A percentile compares a stretch with the other conserved stretches of the same genome.
Evolutionary conservation across 2,888 invertebrate species (phyloP).

Genomic region (Dolichomitus sp.): DNA sequence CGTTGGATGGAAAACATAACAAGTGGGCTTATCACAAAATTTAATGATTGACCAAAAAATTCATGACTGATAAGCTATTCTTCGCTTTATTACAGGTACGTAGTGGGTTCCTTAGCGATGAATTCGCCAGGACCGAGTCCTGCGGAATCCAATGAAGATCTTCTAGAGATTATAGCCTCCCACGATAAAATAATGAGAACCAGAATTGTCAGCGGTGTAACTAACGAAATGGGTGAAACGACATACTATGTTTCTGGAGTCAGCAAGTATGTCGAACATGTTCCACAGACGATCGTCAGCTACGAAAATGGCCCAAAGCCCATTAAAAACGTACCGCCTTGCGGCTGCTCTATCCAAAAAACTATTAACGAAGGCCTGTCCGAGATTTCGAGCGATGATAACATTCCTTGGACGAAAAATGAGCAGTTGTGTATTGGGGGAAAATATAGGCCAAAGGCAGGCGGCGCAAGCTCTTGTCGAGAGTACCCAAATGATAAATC

Average conservation of each 20-base stretch:
- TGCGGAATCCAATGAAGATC: slow-evolving; percentile 70
- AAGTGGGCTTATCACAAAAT: slow-evolving; percentile 62
- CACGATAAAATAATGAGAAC: slow-evolving; percentile 71
- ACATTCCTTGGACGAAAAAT: slow-evolving; percentile 73
- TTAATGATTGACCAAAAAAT: background rate
- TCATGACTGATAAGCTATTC: background rate
- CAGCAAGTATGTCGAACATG: slow-evolving; percentile 69
- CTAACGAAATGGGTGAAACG: slow-evolving; percentile 70
- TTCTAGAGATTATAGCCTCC: slow-evolving; percentile 74
- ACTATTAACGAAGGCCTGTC: slow-evolving; percentile 67
- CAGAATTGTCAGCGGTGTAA: slow-evolving; percentile 70
- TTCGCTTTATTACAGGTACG: slow-evolving; percentile 66
- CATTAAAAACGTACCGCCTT: slow-evolving; percentile 77
- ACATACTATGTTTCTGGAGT: slow-evolving; percentile 75
- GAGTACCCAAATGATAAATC: slow-evolving; percentile 66
- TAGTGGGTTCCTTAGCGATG: slow-evolving; percentile 78
- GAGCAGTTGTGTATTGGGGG: slow-evolving; percentile 73
- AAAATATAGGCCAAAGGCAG: slow-evolving; percentile 74
- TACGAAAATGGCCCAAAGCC: slow-evolving; percentile 25
- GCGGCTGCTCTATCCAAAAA: slow-evolving; percentile 76
- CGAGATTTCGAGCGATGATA: slow-evolving; percentile 68
- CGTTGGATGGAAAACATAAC: slow-evolving; percentile 71
- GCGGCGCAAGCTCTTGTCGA: slow-evolving; percentile 73
- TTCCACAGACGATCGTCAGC: slow-evolving; percentile 66
- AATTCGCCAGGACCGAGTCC: slow-evolving; percentile 77